phyloP scores from a whole-genome alignment of 2,888 invertebrate species.

The Synergus japonicus region DNA sequence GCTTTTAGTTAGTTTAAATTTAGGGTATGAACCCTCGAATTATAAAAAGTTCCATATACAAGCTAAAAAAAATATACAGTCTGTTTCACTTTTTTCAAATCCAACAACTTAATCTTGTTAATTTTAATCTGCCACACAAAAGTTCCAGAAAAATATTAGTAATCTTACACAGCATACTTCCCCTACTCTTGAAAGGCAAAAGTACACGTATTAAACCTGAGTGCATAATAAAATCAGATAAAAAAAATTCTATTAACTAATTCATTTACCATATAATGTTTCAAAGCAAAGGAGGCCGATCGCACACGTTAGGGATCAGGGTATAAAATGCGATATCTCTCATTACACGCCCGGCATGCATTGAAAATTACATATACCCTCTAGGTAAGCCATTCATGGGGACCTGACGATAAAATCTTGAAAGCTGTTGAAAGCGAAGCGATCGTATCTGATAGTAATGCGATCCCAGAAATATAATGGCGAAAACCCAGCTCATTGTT shows the following conservation, averaged over 20 bases:
- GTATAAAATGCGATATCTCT: slow-evolving; percentile 46
- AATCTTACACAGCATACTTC: background rate
- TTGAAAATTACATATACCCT: slow-evolving; percentile 60
- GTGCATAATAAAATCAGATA: slow-evolving; percentile 31
- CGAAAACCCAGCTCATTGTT: slow-evolving; percentile 58
- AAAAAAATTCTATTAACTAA: slow-evolving; percentile 13
- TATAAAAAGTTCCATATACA: too few species aligned
- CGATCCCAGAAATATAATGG: slow-evolving; percentile 71
- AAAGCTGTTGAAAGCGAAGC: slow-evolving; percentile 62
- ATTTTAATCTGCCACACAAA: too few species aligned
- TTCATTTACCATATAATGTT: slow-evolving; percentile 28
- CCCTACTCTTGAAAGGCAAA: background rate
- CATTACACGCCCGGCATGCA: slow-evolving; percentile 54
- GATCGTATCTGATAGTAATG: slow-evolving; percentile 69
- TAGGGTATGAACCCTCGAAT: too few species aligned
- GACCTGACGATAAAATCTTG: slow-evolving; percentile 62
- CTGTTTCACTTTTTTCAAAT: too few species aligned
- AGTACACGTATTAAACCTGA: background rate
- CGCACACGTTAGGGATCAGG: slow-evolving; percentile 9
- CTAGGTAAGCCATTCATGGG: slow-evolving; percentile 57
- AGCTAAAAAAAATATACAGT: too few species aligned
- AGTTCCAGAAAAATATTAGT: too few species aligned
- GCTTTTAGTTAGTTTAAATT: too few species aligned
- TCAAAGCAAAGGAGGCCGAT: slow-evolving; percentile 34
- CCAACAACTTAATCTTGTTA: too few species aligned